Base-by-base conservation (phyloP, 2,888 invertebrate species). In the Suillia variegata region DNA sequence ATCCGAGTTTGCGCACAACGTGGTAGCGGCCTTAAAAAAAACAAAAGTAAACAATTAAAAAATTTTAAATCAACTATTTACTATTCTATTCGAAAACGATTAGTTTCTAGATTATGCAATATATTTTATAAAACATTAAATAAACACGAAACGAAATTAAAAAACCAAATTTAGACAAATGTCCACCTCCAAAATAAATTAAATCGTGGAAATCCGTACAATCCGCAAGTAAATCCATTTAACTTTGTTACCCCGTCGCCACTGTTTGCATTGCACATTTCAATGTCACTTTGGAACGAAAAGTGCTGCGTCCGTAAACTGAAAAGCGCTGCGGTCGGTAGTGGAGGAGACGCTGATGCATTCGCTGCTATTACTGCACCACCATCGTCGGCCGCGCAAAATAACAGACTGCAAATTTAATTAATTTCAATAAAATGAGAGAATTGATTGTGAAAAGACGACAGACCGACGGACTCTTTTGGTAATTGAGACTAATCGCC, bases 1-100 rank as follows among this genome's bases (percentile, higher is more conserved):
- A 82, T 26, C 82, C 98, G 94, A 80, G 96, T 87, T 87, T 99
- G 92, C 84, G 89, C 87, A 77, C 85, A 75, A 82, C 82, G 71
- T 82, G 82, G 70, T 82, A 82, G 61, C 82, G 82, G 67, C 79
- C 81, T 79, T 65, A 10, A 68, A 67, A 49, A 24, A 55, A 33
- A 8, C 42, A 38, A 56, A 34, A 48, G n/a, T n/a, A n/a, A n/a
- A n/a, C n/a, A n/a, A n/a, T n/a, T n/a, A n/a, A n/a, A n/a, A n/a
- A n/a, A n/a, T 17, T 34, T 21, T 13, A 21, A 45, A 54, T 10
- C 26, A 38, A 48, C 56, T 26, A 26, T n/a, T n/a, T n/a, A n/a
- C n/a, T n/a, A n/a, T n/a, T n/a, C n/a, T n/a, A n/a, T n/a, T n/a
- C n/a, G n/a, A n/a, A n/a, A n/a, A n/a, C n/a, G n/a, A n/a, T n/a